These are phyloP conservation scores for Lumbricus terrestris DNA, from an alignment of 2,888 invertebrate species.

Conservation along the genomic window DNA sequence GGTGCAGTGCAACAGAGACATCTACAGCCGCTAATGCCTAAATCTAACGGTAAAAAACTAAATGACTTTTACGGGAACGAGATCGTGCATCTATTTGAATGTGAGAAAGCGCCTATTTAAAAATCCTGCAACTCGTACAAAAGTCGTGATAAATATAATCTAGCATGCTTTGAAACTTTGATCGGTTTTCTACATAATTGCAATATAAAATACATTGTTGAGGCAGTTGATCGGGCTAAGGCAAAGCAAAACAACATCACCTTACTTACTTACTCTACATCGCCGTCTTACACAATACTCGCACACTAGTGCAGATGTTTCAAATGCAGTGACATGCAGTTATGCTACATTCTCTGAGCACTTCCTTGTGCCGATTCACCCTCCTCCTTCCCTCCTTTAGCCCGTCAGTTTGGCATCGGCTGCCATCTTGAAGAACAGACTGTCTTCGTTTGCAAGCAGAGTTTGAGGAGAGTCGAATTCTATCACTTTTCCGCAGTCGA, in stretches of 20 bases:
- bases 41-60: not conserved
- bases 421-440: conserved; percentile 79
- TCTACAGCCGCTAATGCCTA: not conserved
- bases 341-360: not conserved
- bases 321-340: not conserved
- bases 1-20: no score
- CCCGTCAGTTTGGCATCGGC: conserved; percentile 73
- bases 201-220: not conserved
- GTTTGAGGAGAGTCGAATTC: conserved; percentile 48
- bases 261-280: not conserved
- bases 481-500: conserved; percentile 45
- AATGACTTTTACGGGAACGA: not conserved
- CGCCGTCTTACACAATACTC: not conserved
- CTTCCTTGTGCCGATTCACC: not conserved
- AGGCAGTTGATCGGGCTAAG: not conserved
- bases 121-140: not conserved
- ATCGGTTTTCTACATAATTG: not conserved
- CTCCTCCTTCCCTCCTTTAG: not conserved
- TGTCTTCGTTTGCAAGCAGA: conserved; percentile 61
- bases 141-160: not conserved
- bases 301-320: not conserved
- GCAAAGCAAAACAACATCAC: not conserved
- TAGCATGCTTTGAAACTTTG: not conserved
- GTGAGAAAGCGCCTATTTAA: not conserved
- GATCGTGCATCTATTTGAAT: not conserved